A percentile compares a stretch with the other conserved stretches of the same genome.
Conservation (phyloP, 2,797 vertebrate genomes). For the Enoplosus armatus region DNA sequence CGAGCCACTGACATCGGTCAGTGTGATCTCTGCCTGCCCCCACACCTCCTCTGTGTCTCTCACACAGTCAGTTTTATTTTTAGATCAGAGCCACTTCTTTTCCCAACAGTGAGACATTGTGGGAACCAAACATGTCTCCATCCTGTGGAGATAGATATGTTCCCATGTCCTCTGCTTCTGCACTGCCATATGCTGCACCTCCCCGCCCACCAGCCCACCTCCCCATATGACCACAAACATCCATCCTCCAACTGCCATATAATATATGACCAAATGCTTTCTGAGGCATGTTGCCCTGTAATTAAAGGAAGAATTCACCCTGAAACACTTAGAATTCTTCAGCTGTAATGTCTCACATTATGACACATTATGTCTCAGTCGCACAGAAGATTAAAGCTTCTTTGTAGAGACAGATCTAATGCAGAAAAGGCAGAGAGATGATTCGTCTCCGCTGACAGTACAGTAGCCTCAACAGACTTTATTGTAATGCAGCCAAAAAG, state of each 20-base stretch:
- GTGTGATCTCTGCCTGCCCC: conserved; percentile 37
- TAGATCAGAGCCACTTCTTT: conserved; percentile 31
- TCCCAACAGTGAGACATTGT: conserved; percentile 15
- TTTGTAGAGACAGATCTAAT: conserved; percentile 13
- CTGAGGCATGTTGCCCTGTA: conserved; percentile 45
- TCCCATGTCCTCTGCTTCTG: conserved; percentile 47
- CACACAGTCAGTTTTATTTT: conserved; percentile 33
- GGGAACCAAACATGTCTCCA: conserved; percentile 25
- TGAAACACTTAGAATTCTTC: conserved; percentile 38
- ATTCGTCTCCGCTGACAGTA: neutral
- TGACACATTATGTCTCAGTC: conserved; percentile 28
- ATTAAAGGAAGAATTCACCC: conserved; percentile 50
- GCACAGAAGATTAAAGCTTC: conserved; percentile 22
- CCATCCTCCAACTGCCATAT: conserved; percentile 24
- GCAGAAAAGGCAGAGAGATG: neutral
- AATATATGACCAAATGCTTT: conserved; percentile 37
- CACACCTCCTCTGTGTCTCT: conserved; percentile 10
- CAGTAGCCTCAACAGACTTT: neutral
- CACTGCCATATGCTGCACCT: conserved; percentile 54
- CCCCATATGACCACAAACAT: conserved; percentile 44
- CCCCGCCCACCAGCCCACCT: conserved; percentile 26
- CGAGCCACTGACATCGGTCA: conserved; percentile 98
- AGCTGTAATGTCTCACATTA: conserved; percentile 38
- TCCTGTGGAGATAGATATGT: conserved; percentile 46
- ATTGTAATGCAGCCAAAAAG: neutral